These are phyloP conservation scores for Anguilla rostrata DNA, from an alignment of 2,113 vertebrate species.

Conservation along the genomic window DNA sequence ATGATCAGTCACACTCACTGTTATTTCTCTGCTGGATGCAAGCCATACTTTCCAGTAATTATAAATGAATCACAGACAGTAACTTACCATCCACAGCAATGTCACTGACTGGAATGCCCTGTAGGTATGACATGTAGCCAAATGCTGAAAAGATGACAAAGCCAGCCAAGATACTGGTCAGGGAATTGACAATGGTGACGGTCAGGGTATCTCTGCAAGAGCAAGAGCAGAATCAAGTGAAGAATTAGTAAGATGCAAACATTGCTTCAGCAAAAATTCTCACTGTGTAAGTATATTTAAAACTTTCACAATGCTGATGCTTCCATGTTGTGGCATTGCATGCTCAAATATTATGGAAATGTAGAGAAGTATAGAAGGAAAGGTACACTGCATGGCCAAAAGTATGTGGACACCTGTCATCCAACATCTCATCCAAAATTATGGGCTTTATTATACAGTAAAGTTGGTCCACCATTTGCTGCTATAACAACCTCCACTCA, in stretches of 20 bases:
- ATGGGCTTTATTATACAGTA: no score
- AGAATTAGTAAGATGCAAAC: neutral
- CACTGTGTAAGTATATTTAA: neutral
- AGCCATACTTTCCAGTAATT: neutral
- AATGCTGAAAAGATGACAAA: conserved; percentile 77
- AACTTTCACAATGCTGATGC: no score
- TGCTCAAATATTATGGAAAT: no score
- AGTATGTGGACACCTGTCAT: no score
- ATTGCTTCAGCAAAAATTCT: no score
- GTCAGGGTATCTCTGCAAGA: conserved; percentile 65
- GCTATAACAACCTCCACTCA: no score
- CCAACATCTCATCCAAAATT: no score
- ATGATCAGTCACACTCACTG: neutral
- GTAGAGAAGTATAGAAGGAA: no score
- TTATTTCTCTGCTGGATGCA: neutral
- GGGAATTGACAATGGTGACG: conserved; percentile 66
- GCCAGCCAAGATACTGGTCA: conserved; percentile 71
- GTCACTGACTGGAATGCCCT: conserved; percentile 60
- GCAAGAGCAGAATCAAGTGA: conserved; percentile 2
- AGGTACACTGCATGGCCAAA: no score
- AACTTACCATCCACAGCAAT: conserved; percentile 72
- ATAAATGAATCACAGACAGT: neutral
- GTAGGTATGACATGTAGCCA: conserved; percentile 75
- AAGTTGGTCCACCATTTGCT: no score
- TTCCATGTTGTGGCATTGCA: no score